These are phyloP conservation scores for Halcyon leucocephala DNA, from an alignment of 2,797 vertebrate genomes.

Conservation along the genomic window DNA sequence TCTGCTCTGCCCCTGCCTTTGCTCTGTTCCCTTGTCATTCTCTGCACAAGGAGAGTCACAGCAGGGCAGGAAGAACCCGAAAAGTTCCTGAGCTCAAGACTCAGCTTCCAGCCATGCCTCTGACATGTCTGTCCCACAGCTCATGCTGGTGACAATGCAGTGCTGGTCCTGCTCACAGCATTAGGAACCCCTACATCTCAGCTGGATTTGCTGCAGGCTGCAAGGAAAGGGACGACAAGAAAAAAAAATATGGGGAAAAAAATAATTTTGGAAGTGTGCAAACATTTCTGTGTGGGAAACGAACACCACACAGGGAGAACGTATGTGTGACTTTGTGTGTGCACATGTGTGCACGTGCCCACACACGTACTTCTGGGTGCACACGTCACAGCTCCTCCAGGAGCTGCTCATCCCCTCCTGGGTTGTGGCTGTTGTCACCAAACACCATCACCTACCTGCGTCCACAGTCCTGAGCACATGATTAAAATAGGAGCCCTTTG, in stretches of 20 bases:
- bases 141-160: rapidly evolving
- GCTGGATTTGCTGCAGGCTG: background rate
- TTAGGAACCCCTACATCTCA: background rate
- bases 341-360: background rate
- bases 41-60: background rate
- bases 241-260: rapidly evolving
- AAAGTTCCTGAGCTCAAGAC: background rate
- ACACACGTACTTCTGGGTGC: rapidly evolving
- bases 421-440: background rate
- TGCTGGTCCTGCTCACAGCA: background rate
- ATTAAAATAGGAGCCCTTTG: background rate
- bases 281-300: background rate
- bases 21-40: background rate
- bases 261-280: background rate
- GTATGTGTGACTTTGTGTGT: background rate
- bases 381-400: background rate
- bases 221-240: background rate
- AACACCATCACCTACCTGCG: background rate
- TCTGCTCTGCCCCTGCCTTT: background rate
- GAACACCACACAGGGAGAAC: rapidly evolving
- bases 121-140: rapidly evolving
- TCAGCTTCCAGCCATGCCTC: background rate
- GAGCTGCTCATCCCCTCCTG: background rate
- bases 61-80: background rate
- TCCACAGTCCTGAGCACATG: background rate